These are phyloP conservation scores for Sympetrum striolatum DNA, from an alignment of 2,888 invertebrate genomes.

Conservation along the genomic window DNA sequence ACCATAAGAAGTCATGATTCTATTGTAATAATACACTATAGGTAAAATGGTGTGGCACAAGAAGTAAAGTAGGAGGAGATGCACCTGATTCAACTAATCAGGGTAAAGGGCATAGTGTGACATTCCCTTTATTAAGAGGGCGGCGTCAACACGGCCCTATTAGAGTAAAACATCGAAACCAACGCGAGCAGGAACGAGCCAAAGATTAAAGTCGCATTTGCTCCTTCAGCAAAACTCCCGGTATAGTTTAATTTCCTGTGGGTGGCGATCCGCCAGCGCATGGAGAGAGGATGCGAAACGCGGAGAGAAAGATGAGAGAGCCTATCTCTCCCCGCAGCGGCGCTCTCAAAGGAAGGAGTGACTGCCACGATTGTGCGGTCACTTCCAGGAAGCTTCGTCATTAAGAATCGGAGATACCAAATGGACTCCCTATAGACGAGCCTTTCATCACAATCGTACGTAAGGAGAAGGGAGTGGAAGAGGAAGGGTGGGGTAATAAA, in stretches of 20 bases:
- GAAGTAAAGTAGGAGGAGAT: no score
- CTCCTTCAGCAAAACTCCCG: background rate
- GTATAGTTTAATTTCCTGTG: background rate
- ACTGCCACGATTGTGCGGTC: background rate
- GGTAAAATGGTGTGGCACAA: background rate
- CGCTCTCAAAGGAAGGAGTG: background rate
- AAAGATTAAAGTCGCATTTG: background rate
- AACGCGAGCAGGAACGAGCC: background rate
- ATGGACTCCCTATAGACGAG: background rate
- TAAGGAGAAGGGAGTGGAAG: background rate
- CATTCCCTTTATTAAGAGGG: background rate
- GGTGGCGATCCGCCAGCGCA: background rate
- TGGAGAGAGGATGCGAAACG: background rate
- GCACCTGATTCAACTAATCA: background rate
- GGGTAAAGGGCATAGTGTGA: background rate
- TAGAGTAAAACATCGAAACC: background rate
- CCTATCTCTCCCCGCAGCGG: background rate
- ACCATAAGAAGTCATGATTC: no score
- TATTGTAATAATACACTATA: no score
- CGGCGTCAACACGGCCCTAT: background rate
- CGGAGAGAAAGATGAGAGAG: background rate
- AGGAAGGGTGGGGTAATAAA: background rate
- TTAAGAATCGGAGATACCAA: background rate
- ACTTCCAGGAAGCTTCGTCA: conserved; percentile 17
- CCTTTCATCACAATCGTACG: conserved; percentile 1